phyloP scores from a whole-genome alignment of 2,113 vertebrate genomes.

The Petrocephalus microphthalmus region DNA sequence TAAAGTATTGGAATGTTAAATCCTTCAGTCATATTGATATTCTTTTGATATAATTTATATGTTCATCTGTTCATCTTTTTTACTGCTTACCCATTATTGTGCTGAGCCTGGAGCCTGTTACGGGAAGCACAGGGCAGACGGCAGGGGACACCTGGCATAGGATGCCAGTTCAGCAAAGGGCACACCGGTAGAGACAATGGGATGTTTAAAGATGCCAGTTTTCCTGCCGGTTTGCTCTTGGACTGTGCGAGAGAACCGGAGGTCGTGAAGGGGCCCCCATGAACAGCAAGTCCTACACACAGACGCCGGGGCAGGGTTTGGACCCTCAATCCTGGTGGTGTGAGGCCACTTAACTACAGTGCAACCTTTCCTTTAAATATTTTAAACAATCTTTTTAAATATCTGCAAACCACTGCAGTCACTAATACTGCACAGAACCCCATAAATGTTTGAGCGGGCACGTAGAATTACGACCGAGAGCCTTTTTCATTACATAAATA shows the following conservation, averaged over 20 bases:
- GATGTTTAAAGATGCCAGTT: not conserved
- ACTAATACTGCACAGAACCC: not conserved
- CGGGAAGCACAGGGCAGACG: not conserved
- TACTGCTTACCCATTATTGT: not conserved
- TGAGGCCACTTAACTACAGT: not conserved
- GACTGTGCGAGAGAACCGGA: not conserved
- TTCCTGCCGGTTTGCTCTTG: not conserved
- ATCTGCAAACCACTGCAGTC: not conserved
- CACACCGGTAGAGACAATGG: not conserved
- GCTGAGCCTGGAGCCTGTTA: not conserved
- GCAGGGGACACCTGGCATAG: not conserved
- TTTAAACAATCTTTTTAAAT: not conserved
- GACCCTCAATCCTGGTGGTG: not conserved
- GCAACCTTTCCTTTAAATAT: not conserved
- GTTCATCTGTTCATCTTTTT: not conserved
- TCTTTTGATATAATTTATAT: not conserved
- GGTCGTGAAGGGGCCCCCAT: not conserved
- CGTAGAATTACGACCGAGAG: not conserved
- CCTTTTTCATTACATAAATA: slow-evolving; percentile 13
- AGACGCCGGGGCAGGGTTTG: not conserved
- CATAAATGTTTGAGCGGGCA: not conserved
- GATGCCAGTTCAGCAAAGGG: not conserved
- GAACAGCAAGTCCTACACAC: not conserved
- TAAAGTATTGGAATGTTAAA: not conserved
- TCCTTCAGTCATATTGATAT: not conserved